These are phyloP conservation scores for Diploptera punctata DNA, from an alignment of 2,888 invertebrate genomes.

Conservation along the genomic window DNA sequence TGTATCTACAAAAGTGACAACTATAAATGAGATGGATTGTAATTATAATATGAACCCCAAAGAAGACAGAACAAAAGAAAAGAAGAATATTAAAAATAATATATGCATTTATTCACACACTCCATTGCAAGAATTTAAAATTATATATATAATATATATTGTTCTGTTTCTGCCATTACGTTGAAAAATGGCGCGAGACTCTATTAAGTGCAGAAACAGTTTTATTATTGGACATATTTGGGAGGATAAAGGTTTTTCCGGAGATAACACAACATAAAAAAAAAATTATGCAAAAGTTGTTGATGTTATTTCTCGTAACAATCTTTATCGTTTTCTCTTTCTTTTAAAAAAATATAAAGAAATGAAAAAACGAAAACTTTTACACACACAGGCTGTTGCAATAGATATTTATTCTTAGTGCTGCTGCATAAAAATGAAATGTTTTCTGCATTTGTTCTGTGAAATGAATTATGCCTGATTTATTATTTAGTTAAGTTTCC, in stretches of 20 bases:
- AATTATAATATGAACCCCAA: constrained; percentile 32
- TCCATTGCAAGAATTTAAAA: constrained; percentile 27
- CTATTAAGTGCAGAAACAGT: constrained; percentile 30
- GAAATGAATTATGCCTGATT: constrained; percentile 15
- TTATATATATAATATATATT: constrained; percentile 35
- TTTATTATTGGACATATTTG: constrained; percentile 32
- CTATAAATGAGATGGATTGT: constrained; percentile 25
- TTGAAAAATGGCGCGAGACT: constrained; percentile 28
- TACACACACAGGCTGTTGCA: constrained; percentile 38
- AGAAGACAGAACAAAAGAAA: constrained; percentile 22
- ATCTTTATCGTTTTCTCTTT: constrained; percentile 54
- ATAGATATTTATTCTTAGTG: constrained; percentile 36
- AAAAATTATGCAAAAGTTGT: constrained; percentile 23
- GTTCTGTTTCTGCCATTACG: constrained; percentile 36
- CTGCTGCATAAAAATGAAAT: constrained; percentile 22
- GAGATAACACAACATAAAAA: constrained; percentile 31
- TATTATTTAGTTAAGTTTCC: constrained; percentile 33
- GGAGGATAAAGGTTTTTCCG: constrained; percentile 22
- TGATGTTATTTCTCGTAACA: constrained; percentile 36
- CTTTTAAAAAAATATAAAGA: constrained; percentile 47
- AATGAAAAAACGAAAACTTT: constrained; percentile 29
- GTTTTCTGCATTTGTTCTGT: constrained; percentile 15
- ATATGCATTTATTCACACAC: constrained; percentile 36
- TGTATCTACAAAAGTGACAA: constrained; percentile 17
- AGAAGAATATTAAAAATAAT: constrained; percentile 30